Base-by-base conservation (phyloP, 1,140 invertebrate genomes). In the Drosophila mauritiana region DNA sequence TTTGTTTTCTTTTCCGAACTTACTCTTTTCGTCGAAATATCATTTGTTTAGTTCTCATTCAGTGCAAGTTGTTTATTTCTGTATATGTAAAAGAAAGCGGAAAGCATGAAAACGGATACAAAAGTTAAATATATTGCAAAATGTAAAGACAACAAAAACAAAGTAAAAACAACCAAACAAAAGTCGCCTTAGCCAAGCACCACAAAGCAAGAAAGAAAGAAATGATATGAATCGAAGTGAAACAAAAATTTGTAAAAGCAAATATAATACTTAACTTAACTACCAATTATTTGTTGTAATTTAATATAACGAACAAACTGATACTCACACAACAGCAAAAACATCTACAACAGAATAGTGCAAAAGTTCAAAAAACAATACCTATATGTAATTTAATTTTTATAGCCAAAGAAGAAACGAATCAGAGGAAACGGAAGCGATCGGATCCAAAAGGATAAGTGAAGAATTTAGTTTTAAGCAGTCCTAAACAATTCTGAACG, bases 151-250 rank as follows among this genome's bases (percentile, higher is more conserved):
- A 85, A 88, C 78, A 75, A 74, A 84, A 80, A 64, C 48, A 83
- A 70, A 70, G 67, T 70, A 45, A 74, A 75, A 75, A 76, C 83
- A 86, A 86, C 83, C 83, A 82, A 86, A 89, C 84, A 82, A 90
- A 90, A 91, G 89, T 91, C 88, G 89, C 89, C 89, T 91, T 91
- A 91, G 83, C 84, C 84, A 82, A 86, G 83, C 83, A 89, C 83
- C 84, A 86, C 84, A 83, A 91, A 91, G 75, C 76, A 89, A 91
- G 68, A 39, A 39, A 34, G 10, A 34, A 83, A 48, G 42, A 80
- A 72, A 89, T 36, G 53, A 79, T 80, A 82, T 40, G 52, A 77
- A 75, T 52, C 39, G 67, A 69, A 69, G 61, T 43, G 46, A 73
- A 69, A 64, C 64, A 39, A 77, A 78, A 70, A 81, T 88, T 79